Evolutionary conservation across 2,113 vertebrate species (phyloP), one percentile per base, ranked within the genome.

Genomic region (Phaethon lepturus): DNA sequence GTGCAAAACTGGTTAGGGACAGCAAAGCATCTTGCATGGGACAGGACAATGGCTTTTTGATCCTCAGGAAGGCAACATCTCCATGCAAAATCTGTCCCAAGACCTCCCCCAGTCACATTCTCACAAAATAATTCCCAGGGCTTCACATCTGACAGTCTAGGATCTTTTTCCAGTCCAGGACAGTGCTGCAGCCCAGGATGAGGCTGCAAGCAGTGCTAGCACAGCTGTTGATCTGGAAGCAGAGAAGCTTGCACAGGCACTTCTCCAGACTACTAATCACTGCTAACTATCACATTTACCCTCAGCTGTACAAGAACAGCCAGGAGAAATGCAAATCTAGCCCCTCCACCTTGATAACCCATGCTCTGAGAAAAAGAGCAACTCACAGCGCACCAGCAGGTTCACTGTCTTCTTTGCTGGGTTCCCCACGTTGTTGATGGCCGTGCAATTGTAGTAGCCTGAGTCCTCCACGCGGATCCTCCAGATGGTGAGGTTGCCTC

Each of bases 391-490:
- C 97, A 99, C 99, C 72, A 99, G 93, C 25, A 99, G 95, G 96
- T 99, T 99, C 98, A 99, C 98, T 0, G 98, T 99, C 98, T 99
- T 99, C 98, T 99, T 99, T 31, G 99, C 99, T 0, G 99, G 99
- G 97, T 99, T 99, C 28, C 99, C 99, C 98, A 99, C 99, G 0
- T 99, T 99, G 98, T 99, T 99, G 97, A 98, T 98, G 35, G 99
- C 99, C 0, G 99, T 99, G 97, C 99, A 99, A 94, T 99, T 99
- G 98, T 99, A 99, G 97, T 98, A 99, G 68, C 99, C 99, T 0
- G 99, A 99, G 83, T 99, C 99, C 6, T 97, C 97, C 9, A 99
- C 98, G 0, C 94, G 98, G 87, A 99, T 99, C 2, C 98, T 98
- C 88, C 98, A 98, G 90, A 99, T 93, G 44, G 98, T 98, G 74